Evolutionary conservation across 2,797 vertebrate species (phyloP), one percentile per base, ranked within the genome.

Genomic region (Jordanella pulchra): DNA sequence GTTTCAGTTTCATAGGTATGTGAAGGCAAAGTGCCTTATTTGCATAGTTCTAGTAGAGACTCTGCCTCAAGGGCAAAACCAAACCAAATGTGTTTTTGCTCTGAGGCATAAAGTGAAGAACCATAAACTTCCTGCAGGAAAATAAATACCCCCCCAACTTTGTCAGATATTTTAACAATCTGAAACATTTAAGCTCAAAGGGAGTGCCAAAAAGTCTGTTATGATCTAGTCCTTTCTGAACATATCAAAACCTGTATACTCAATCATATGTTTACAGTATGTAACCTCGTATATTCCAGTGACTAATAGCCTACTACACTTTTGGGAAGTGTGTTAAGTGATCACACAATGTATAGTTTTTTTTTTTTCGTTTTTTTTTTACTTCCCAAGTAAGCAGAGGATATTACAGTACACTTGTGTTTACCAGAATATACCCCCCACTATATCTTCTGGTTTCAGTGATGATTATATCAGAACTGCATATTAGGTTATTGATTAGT

Each of bases 1-100:
- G 69, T 89, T 91, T 93, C 78, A 87, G 86, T 93, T 92, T 93
- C 70, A 61, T 67, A 63, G 69, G 54, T 75, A 79, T 79, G 58
- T 78, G 83, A 82, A 88, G 73, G 75, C 71, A 82, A 86, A 80
- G 71, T 77, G 77, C 61, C 75, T 75, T 81, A 89, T 89, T 91
- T 84, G 87, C 84, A 67, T 42, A 68, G 47, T 60, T 55, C 67
- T 65, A 56, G 50, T 68, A 60, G 67, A 75, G 10, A 55, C 55
- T 76, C 30, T 71, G 42, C 11, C 51, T 32, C 21, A 63, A 54
- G 63, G 50, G 35, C 18, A 14, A 64, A n/a, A 63, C 69, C 14
- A 35, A 12, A 25, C 4, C 50, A 51, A 30, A 15, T 51, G 61
- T 56, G 30, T 66, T 66, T 70, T 50, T 30, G 21, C 13, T 73